These are phyloP conservation scores for Anarrhichthys ocellatus DNA, from an alignment of 2,113 vertebrate species.

Conservation along the genomic window DNA sequence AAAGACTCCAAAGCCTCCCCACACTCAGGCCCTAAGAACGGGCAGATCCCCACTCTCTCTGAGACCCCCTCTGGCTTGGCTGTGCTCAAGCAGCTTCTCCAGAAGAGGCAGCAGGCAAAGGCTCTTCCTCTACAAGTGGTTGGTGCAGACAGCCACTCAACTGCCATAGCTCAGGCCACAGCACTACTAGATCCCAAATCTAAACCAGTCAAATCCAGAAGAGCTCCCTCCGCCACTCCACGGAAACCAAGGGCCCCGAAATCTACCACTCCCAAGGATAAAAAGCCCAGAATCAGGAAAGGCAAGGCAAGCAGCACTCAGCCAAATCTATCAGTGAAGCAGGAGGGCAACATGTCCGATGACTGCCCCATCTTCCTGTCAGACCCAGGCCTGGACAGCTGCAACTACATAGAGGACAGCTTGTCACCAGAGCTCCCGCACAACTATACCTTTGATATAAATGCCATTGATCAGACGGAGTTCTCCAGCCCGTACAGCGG, in stretches of 20 bases:
- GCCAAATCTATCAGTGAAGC: constrained; percentile 75
- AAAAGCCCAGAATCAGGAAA: constrained; percentile 85
- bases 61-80: constrained; percentile 90
- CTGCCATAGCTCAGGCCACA: constrained; percentile 75
- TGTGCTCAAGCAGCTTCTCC: constrained; percentile 94
- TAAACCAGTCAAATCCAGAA: constrained; percentile 83
- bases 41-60: constrained; percentile 77
- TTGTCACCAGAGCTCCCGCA: constrained; percentile 92
- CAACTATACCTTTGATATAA: constrained; percentile 97
- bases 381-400: constrained; percentile 92
- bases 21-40: constrained; percentile 74
- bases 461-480: constrained; percentile 91
- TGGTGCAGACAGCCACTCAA: constrained; percentile 64
- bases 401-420: constrained; percentile 95
- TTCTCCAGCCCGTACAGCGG: constrained; percentile 94
- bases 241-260: constrained; percentile 87
- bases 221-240: constrained; percentile 76
- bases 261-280: constrained; percentile 84
- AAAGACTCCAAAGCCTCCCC: constrained; percentile 28
- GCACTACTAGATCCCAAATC: constrained; percentile 64
- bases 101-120: constrained; percentile 88
- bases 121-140: constrained; percentile 73
- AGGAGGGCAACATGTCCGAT: constrained; percentile 83
- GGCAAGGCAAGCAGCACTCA: constrained; percentile 75
- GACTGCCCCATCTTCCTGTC: constrained; percentile 88